Base-by-base conservation (phyloP, 2,797 vertebrate species). In the Chelmon rostratus region DNA sequence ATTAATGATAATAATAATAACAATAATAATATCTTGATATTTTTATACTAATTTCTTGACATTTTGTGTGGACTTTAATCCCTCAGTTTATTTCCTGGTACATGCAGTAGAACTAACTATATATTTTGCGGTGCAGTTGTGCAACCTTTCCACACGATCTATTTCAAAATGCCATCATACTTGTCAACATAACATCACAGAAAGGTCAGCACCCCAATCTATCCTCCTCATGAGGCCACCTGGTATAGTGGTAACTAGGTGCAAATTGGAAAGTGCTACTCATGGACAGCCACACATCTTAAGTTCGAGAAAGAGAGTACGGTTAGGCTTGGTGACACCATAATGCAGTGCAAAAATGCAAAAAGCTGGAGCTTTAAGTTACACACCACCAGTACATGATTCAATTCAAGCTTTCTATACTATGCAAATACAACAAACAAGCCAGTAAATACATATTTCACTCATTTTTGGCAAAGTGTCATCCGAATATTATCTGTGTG, bases 151-250 rank as follows among this genome's bases (percentile, higher is more conserved):
- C 80, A 82, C 74, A 81, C 68, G 88, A 85, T 91, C 86, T 91
- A 89, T 93, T 95, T 93, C 85, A 90, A 93, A 94, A 93, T 94
- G 89, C 90, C 87, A 93, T 94, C 93, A 91, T 87, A 93, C 89
- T 92, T 91, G 92, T 94, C 93, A 95, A 93, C 90, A 93, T 91
- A 93, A 91, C 90, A 92, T 93, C 90, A 93, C 86, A 89, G 87
- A 84, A 89, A 92, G 94, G 94, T 95, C 93, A 93, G 65, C 78
- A 93, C 93, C 93, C 85, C 93, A 95, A 95, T 96, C 89, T 94
- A 81, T 80, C 68, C 62, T 82, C 58, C 68, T 84, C 89, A 84
- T 88, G 78, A 88, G 91, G 90, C 84, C 90, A 87, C 75, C 85
- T 87, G 90, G 69, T 86, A 85, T 54, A 79, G 79, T 73, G 78